Percentiles rank a stretch among this genome's conserved stretches.
These are phyloP conservation scores for Heteromyza rotundicornis DNA, from an alignment of 2,888 invertebrate species.

Conservation along the genomic window DNA sequence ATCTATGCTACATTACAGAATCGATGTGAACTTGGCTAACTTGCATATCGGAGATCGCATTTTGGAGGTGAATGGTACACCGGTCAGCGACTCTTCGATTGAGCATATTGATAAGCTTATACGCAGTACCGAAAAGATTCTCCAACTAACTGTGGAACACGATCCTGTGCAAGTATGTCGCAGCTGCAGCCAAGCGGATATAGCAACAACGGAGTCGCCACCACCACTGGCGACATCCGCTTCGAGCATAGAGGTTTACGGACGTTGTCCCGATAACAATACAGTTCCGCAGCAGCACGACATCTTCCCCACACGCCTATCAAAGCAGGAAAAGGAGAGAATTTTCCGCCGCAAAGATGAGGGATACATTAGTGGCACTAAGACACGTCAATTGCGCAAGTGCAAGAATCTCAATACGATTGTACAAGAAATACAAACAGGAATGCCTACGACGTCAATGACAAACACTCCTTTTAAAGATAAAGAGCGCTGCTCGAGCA, in stretches of 20 bases:
- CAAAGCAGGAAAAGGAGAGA: conserved; percentile 57
- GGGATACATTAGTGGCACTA: conserved; percentile 67
- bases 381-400: conserved; percentile 68
- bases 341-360: conserved; percentile 61
- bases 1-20: conserved; percentile 64
- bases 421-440: conserved; percentile 13
- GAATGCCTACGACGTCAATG: not conserved
- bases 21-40: conserved; percentile 82
- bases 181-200: conserved; percentile 65
- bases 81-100: conserved; percentile 79
- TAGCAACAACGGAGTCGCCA: conserved; percentile 51
- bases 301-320: conserved; percentile 43
- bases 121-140: conserved; percentile 72
- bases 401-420: conserved; percentile 63
- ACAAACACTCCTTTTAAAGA: conserved; percentile 65
- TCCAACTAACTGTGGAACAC: conserved; percentile 89
- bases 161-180: conserved; percentile 78
- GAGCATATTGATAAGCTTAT: conserved; percentile 80
- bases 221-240: conserved; percentile 53
- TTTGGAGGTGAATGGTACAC: conserved; percentile 90
- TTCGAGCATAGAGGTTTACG: conserved; percentile 53
- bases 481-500: conserved; percentile 84
- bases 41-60: conserved; percentile 92
- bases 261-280: conserved; percentile 29
- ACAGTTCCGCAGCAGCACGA: conserved; percentile 47